A percentile compares a stretch with the other conserved stretches of the same genome.
Evolutionary conservation across 2,888 invertebrate genomes (phyloP).

Genomic region (Petrophora chlorosata): DNA sequence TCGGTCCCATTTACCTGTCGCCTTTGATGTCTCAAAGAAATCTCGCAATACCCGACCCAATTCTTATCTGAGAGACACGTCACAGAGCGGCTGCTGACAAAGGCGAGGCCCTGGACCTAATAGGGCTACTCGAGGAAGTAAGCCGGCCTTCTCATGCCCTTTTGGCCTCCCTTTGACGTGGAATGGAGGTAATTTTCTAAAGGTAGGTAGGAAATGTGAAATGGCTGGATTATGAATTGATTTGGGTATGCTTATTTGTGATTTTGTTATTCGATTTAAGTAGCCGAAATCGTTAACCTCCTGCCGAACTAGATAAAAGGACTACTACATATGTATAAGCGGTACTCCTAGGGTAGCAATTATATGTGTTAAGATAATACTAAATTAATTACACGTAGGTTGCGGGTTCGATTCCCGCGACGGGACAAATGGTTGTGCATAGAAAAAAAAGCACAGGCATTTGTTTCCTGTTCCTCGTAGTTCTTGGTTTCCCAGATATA

Average conservation of each 20-base stretch:
- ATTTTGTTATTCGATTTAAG: no score
- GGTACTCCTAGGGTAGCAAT: no score
- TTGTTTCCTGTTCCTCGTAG: no score
- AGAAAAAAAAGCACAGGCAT: no score
- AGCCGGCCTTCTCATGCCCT: constrained; percentile 56
- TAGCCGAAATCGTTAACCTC: no score
- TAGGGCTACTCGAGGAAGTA: constrained; percentile 69
- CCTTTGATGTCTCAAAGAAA: constrained; percentile 71
- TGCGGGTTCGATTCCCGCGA: no score
- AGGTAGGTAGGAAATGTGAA: constrained; percentile 48
- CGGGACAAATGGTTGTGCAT: no score
- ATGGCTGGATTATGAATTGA: constrained; percentile 13
- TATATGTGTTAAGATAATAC: no score
- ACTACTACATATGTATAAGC: no score
- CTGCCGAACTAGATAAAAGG: no score
- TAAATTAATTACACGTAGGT: no score
- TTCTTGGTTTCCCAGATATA: no score
- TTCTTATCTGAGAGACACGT: constrained; percentile 79
- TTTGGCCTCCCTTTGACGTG: constrained; percentile 64
- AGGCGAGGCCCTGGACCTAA: constrained; percentile 73
- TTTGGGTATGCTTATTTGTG: constrained; percentile 11
- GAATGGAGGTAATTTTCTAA: constrained; percentile 73
- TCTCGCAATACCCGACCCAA: constrained; percentile 58
- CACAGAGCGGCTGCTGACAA: constrained; percentile 63
- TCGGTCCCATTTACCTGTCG: constrained; percentile 39